Evolutionary conservation across 2,113 vertebrate species (phyloP), one percentile per base, ranked within the genome.

Genomic region (Oreotragus oreotragus): DNA sequence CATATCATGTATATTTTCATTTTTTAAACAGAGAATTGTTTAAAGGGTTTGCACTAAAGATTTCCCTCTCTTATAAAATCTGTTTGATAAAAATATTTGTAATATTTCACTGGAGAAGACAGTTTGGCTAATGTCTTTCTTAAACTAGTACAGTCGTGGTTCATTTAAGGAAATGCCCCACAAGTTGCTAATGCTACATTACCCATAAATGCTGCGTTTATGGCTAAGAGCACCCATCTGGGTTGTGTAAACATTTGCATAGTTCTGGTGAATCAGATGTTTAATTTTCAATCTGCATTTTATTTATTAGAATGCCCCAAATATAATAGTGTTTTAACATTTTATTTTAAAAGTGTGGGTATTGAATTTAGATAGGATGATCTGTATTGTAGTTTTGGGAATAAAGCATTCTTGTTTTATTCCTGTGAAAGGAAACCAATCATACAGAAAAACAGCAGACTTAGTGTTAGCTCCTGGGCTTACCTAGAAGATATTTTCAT

Each of bases 231-330:
- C 51, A 80, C 36, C 27, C 55, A 62, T 87, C 77, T 89, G 73
- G 33, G 43, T 53, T 96, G 27, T 88, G 51, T 81, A 87, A 89
- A 89, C 5, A 84, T 73, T 64, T 80, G 19, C 53, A 25, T 90
- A 89, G 81, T 96, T 97, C 47, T 66, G 19, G 33, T 88, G 73
- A 92, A 60, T 96, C 73, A 85, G 27, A 60, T 86, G 11, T 94
- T 92, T 97, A 77, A 47, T 93, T 93, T 95, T 90, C 55, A 96
- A 76, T 53, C 17, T 88, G 6, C 16, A 93, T 94, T 93, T 91
- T 91, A 53, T 91, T 86, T 94, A 84, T 96, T 93, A 86, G 57
- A 93, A 84, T 81, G 36, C 19, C n/a, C 33, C 70, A 97, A 95
- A 91, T 94, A 47, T 58, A 93, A 43, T 80, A 88, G 23, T 85